Evolutionary conservation across 2,113 vertebrate species (phyloP), one percentile per base, ranked within the genome.

Genomic region (Protomyctophum bolini): DNA sequence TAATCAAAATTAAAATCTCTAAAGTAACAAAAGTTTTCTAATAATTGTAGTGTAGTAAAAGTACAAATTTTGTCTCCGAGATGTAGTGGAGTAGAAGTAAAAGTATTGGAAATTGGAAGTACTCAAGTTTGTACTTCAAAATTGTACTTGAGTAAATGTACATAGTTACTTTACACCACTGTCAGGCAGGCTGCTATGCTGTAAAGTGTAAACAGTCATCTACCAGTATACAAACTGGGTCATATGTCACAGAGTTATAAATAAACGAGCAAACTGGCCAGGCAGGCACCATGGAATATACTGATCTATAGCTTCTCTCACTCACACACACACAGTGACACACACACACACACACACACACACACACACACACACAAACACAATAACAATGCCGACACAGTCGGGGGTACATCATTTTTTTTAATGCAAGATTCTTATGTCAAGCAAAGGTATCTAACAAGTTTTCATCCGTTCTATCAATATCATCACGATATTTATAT

Each of bases 351-450:
- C 54, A 58, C 41, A 70, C 6, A 57, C 41, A 73, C 0, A 57
- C 28, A 14, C 12, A 60, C 51, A 8, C 29, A 8, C 11, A 28
- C 10, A 48, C 6, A 51, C 52, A 66, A 54, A 71, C 47, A 77
- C 33, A 48, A 85, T 0, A 7, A 72, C 57, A 79, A 47, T 62
- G 48, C 3, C 15, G 58, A 75, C 10, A 14, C 50, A 73, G 67
- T 80, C 73, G 70, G 79, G 80, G 90, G 87, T 81, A 85, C 78
- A 75, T 86, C 83, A 88, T 79, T 92, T 21, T 90, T 91, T 21
- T 90, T 91, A 90, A 88, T 91, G 76, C 72, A 89, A 80, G 72
- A 84, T 73, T 83, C 59, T 85, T 66, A 85, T 82, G 58, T 70
- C 76, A 86, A 86, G 86, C 78, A 85, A 87, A 85, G 73, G 78